Percentiles rank a stretch among this genome's conserved stretches.
These are phyloP conservation scores for Erebia epiphron DNA, from an alignment of 2,888 invertebrate species.

Conservation along the genomic window DNA sequence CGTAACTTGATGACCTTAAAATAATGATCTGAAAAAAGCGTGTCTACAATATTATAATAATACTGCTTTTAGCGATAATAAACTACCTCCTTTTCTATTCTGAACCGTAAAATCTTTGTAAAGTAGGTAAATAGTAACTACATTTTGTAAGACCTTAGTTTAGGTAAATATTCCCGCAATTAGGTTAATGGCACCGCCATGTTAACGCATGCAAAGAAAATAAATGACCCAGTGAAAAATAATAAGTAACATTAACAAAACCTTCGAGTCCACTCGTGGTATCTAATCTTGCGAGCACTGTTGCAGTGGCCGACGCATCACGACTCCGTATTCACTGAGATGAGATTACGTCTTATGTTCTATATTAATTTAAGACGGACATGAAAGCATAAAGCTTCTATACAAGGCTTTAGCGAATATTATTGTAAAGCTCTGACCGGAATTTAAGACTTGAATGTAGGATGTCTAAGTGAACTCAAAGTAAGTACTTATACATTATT, in stretches of 20 bases:
- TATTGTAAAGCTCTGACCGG: not conserved
- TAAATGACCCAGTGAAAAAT: constrained; percentile 12
- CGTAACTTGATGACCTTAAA: too few species aligned
- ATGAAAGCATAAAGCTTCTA: constrained; percentile 17
- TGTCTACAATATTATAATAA: too few species aligned
- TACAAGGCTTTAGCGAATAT: not conserved
- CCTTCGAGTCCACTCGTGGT: constrained; percentile 19
- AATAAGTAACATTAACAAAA: constrained; percentile 18
- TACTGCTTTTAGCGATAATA: too few species aligned
- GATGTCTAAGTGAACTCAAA: too few species aligned
- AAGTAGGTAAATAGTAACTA: too few species aligned
- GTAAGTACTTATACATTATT: too few species aligned
- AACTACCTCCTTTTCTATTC: too few species aligned
- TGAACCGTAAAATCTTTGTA: too few species aligned
- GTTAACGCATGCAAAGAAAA: constrained; percentile 1
- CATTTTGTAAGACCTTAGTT: not conserved
- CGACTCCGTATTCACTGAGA: constrained; percentile 56
- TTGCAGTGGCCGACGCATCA: constrained; percentile 45
- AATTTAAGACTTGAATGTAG: too few species aligned
- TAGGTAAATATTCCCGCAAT: not conserved
- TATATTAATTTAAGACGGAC: constrained; percentile 57
- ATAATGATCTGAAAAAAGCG: too few species aligned
- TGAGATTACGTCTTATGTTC: constrained; percentile 59
- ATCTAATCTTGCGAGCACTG: constrained; percentile 32
- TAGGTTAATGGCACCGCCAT: not conserved